Evolutionary conservation across 2,797 vertebrate species (phyloP), one percentile per base, ranked within the genome.

Genomic region (Sebastes iracundus): DNA sequence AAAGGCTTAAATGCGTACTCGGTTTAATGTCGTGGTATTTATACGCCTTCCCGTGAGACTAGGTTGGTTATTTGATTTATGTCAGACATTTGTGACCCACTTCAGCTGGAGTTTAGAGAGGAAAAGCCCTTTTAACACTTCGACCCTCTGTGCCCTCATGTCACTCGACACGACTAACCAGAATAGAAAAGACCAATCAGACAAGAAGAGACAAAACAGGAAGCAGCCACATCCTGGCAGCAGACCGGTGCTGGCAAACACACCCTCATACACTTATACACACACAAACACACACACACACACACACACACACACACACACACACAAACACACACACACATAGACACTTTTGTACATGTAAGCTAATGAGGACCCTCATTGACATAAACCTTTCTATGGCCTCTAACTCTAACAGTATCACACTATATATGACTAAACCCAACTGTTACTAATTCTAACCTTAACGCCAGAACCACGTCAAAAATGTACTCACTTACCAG

Each of bases 141-240:
- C 0, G 3, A 32, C 30, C 38, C n/a, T 16, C 5, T 11, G 25
- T 65, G 59, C 5, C 65, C 52, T 60, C 72, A n/a, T 30, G 16
- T 75, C 82, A 76, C 78, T 88, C 67, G 13, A 64, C 84, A 76
- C 16, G 1, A 23, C 28, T 9, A 27, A 67, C 80, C 52, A 82
- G 77, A 89, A 90, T 70, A 88, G 79, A 81, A 79, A 7, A 2
- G 30, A 82, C 83, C 88, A 88, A 88, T 90, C 85, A 86, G 60
- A 73, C 5, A 28, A 58, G 28, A 16, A 6, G 10, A 88, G 79
- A 79, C 82, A 80, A 72, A 91, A 91, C 90, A 93, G 91, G 93
- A 93, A 90, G 81, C 79, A 72, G 81, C 33, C 30, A 35, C 62
- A 64, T 88, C 85, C 85, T 92, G 16, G 81, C 84, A 88, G 65